phyloP scores from a whole-genome alignment of 2,888 invertebrate species.

The Podabrus alpinus region DNA sequence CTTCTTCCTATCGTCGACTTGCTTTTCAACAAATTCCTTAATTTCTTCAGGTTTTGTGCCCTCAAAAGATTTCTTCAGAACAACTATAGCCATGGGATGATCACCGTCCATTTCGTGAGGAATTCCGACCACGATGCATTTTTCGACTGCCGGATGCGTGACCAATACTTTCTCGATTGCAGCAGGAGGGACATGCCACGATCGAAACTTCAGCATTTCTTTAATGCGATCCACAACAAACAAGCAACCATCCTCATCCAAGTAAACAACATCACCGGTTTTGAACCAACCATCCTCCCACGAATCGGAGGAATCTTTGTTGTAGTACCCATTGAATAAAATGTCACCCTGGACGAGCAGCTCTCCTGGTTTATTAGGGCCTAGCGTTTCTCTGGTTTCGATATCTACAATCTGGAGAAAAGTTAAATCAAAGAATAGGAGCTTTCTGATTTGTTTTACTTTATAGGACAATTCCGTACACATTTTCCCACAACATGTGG shows the following conservation, averaged over 20 bases:
- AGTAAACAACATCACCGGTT: conserved; percentile 59
- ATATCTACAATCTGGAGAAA: conserved; percentile 56
- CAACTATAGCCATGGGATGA: conserved; percentile 44
- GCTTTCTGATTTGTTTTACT: conserved; percentile 31
- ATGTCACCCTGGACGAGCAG: conserved; percentile 55
- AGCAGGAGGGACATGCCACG: conserved; percentile 56
- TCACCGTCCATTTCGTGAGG: conserved; percentile 48
- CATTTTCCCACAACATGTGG: conserved; percentile 42
- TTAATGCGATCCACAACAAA: conserved; percentile 59
- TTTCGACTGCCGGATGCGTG: conserved; percentile 45
- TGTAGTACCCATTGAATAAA: conserved; percentile 56
- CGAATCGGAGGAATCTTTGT: conserved; percentile 22
- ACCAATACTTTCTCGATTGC: conserved; percentile 43
- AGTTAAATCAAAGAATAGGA: background rate
- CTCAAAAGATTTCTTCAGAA: conserved; percentile 29
- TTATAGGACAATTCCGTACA: conserved; percentile 42
- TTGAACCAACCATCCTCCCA: conserved; percentile 55
- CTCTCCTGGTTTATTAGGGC: conserved; percentile 59
- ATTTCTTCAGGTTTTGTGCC: background rate
- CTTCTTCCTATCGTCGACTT: background rate
- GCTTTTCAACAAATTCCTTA: background rate
- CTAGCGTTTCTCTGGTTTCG: conserved; percentile 53
- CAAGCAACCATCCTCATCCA: conserved; percentile 56
- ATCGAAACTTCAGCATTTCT: conserved; percentile 58
- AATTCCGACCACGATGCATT: conserved; percentile 44